Base-by-base conservation (phyloP, 2,888 invertebrate species). In the Urechis unicinctus region DNA sequence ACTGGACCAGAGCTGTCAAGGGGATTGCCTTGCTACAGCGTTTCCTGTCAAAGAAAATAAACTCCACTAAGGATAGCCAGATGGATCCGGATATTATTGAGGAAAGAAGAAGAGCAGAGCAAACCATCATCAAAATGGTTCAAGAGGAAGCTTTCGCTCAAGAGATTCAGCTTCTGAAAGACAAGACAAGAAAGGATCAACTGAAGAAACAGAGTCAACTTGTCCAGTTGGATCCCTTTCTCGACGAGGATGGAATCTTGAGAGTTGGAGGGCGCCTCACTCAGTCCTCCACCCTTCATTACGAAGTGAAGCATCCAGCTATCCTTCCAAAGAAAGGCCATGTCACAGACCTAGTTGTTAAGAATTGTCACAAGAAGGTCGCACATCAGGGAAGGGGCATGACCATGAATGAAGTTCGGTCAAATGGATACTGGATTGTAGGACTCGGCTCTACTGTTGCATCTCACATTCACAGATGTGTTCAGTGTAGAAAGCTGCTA, bases 311-410 rank as follows among this genome's bases (percentile, higher is more conserved):
- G n/a, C n/a, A n/a, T n/a, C n/a, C n/a, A n/a, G n/a, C n/a, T 36
- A n/a, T n/a, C n/a, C n/a, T n/a, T n/a, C n/a, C n/a, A n/a, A n/a
- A n/a, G n/a, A n/a, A n/a, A n/a, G n/a, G 43, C 31, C 60, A 61
- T 45, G 46, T 66, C 2, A 55, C 65, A 25, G 2, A 45, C 1
- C 41, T 57, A 25, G 17, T 57, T 5, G 30, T 55, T 5, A 6
- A 25, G 9, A 41, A 51, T 24, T 36, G 31, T 41, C 58, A 57
- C 30, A 21, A 36, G 28, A 30, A 21, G 1, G 28, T 43, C 6
- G 46, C 26, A 30, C 55, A 56, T 29, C 30, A 29, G 24, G 55
- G 58, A 24, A 56, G 55, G 44, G 55, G 45, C 28, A n/a, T 29
- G 17, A 54, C 53, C 6, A n/a, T 54, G 41, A 49, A 48, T 43